A percentile compares a stretch with the other conserved stretches of the same genome.
Evolutionary conservation across 2,113 vertebrate genomes (phyloP).

Genomic region (Varanus komodoensis): DNA sequence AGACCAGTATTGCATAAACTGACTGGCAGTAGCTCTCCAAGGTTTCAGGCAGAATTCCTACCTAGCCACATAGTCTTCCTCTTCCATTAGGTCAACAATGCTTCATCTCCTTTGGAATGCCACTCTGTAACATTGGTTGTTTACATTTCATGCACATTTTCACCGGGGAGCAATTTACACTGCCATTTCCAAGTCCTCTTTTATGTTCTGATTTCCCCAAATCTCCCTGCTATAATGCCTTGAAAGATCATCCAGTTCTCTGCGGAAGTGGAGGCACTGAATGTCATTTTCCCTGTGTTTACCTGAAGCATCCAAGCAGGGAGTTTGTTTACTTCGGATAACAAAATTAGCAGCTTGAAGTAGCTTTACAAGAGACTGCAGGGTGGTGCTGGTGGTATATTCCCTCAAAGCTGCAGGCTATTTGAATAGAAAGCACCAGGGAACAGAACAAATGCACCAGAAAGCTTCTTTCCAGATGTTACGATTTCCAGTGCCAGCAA

Average conservation of each 20-base stretch:
- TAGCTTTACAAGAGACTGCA: slow-evolving; percentile 22
- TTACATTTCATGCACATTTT: neutral
- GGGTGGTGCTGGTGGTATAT: neutral
- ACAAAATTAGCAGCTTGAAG: neutral
- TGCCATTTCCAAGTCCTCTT: slow-evolving; percentile 2
- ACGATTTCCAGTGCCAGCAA: slow-evolving; percentile 42
- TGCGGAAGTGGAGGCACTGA: neutral
- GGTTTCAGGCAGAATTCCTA: too few relatives aligned
- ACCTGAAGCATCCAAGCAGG: neutral
- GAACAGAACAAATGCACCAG: slow-evolving; percentile 30
- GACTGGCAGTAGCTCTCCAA: too few relatives aligned
- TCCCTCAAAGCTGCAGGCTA: slow-evolving; percentile 31
- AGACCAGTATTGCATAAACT: too few relatives aligned
- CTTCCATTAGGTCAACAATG: neutral
- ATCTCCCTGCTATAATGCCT: neutral
- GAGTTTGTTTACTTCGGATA: neutral
- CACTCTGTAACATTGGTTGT: neutral
- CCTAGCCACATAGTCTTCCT: too few relatives aligned
- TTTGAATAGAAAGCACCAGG: neutral
- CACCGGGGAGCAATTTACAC: neutral
- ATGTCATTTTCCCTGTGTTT: neutral
- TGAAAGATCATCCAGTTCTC: neutral
- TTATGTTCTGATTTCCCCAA: neutral
- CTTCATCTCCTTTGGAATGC: neutral
- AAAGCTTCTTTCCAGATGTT: slow-evolving; percentile 39